phyloP scores from a whole-genome alignment of 2,113 vertebrate species.

The Cettia cetti region DNA sequence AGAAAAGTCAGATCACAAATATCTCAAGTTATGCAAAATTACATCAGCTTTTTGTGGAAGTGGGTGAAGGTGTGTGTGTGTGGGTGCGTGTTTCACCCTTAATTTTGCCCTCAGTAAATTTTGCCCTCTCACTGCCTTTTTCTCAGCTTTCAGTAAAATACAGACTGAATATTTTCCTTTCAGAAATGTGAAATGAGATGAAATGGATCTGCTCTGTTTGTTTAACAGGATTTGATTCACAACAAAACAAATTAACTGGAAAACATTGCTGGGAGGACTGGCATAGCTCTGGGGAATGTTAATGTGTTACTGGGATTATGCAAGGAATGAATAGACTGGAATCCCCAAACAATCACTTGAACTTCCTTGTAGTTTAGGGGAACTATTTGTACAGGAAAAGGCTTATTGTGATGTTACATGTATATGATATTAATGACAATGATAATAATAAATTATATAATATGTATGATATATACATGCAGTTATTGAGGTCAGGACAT shows the following conservation, averaged over 20 bases:
- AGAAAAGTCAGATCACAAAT: constrained; percentile 6
- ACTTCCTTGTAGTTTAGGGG: not conserved
- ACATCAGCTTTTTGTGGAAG: not conserved
- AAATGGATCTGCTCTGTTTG: not conserved
- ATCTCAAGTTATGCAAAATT: not conserved
- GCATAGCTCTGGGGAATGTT: not conserved
- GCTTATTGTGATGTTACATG: not conserved
- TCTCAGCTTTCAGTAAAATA: not conserved
- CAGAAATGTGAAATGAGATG: not conserved
- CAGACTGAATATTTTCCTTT: not conserved
- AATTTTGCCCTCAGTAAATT: not conserved
- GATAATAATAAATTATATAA: not conserved
- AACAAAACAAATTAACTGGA: not conserved
- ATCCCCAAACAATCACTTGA: not conserved
- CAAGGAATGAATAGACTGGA: not conserved
- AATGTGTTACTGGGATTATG: not conserved
- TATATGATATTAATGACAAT: not conserved
- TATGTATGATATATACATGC: not conserved
- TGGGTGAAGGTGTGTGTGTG: no score
- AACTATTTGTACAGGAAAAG: not conserved
- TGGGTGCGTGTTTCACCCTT: not conserved
- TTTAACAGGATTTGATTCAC: not conserved
- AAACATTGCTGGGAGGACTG: not conserved
- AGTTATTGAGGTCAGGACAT: not conserved
- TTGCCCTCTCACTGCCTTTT: not conserved